A percentile compares a stretch with the other conserved stretches of the same genome.
These are phyloP conservation scores for Andrena trimmerana DNA, from an alignment of 2,888 invertebrate species.

Conservation along the genomic window DNA sequence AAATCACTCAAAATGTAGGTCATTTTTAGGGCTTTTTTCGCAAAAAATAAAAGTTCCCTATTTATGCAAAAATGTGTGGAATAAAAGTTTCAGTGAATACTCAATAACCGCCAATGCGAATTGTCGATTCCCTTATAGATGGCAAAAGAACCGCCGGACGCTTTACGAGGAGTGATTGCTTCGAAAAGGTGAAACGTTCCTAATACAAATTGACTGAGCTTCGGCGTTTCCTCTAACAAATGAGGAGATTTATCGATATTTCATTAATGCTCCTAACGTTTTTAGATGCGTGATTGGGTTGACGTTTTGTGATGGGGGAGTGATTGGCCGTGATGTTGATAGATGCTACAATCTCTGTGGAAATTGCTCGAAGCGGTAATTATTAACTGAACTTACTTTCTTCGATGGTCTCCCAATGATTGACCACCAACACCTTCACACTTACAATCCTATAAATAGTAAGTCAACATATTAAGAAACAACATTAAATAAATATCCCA, in stretches of 20 bases:
- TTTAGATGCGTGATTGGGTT: slow-evolving; percentile 28
- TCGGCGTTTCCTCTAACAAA: slow-evolving; percentile 17
- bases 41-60: no score
- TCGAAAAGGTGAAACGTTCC: background rate
- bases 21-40: no score
- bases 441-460: no score
- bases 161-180: background rate
- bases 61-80: no score
- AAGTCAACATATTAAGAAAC: no score
- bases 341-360: slow-evolving; percentile 13
- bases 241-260: slow-evolving; percentile 21
- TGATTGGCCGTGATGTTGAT: slow-evolving; percentile 43
- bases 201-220: slow-evolving; percentile 24
- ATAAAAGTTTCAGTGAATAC: no score
- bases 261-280: slow-evolving; percentile 20
- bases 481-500: no score
- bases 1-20: no score
- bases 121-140: background rate
- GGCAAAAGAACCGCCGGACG: background rate
- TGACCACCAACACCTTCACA: no score
- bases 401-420: background rate
- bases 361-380: slow-evolving; percentile 6
- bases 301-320: slow-evolving; percentile 18
- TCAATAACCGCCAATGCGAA: slow-evolving; percentile 15
- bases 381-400: background rate